A percentile compares a stretch with the other conserved stretches of the same genome.
phyloP scores from a whole-genome alignment of 53 echinoderm and acorn worm species.

The Stichopus horrens region DNA sequence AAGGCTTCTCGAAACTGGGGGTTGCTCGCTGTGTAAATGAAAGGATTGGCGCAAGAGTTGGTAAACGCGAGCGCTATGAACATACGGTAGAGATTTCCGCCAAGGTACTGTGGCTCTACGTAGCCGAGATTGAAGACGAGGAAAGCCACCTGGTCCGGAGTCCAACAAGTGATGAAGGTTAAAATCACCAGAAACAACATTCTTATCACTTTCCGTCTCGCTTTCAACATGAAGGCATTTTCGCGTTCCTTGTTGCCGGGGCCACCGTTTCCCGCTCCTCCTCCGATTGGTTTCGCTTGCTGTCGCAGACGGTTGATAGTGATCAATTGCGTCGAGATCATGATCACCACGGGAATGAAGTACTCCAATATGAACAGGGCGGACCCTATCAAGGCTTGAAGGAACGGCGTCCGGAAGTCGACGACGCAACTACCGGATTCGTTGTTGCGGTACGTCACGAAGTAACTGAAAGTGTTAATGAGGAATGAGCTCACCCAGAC shows the following conservation, averaged over 20 bases:
- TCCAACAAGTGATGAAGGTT: slow-evolving; percentile 60
- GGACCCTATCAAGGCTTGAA: slow-evolving; percentile 61
- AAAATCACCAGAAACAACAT: slow-evolving; percentile 53
- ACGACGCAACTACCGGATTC: slow-evolving; percentile 49
- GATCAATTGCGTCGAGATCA: slow-evolving; percentile 72
- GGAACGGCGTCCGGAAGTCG: slow-evolving; percentile 58
- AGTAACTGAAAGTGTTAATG: slow-evolving; percentile 67
- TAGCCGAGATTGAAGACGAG: slow-evolving; percentile 56
- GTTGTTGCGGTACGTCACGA: slow-evolving; percentile 54
- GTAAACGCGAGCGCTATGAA: slow-evolving; percentile 53
- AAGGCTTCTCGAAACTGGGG: slow-evolving; percentile 55
- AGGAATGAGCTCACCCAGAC: slow-evolving; percentile 58
- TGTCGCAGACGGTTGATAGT: slow-evolving; percentile 66
- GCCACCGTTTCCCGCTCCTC: not conserved
- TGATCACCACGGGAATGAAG: slow-evolving; percentile 71
- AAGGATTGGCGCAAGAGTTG: slow-evolving; percentile 59
- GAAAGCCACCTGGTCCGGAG: slow-evolving; percentile 54
- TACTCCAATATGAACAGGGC: slow-evolving; percentile 64
- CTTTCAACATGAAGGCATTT: slow-evolving; percentile 37
- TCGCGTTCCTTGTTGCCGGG: slow-evolving; percentile 13
- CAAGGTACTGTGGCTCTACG: slow-evolving; percentile 42
- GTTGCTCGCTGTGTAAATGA: slow-evolving; percentile 56
- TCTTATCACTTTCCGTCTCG: slow-evolving; percentile 53
- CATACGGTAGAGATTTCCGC: slow-evolving; percentile 44
- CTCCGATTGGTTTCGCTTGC: slow-evolving; percentile 37